Percentiles rank a stretch among this genome's conserved stretches.
These are phyloP conservation scores for Sebastes goodei DNA, from an alignment of 2,797 vertebrate species.

Conservation along the genomic window DNA sequence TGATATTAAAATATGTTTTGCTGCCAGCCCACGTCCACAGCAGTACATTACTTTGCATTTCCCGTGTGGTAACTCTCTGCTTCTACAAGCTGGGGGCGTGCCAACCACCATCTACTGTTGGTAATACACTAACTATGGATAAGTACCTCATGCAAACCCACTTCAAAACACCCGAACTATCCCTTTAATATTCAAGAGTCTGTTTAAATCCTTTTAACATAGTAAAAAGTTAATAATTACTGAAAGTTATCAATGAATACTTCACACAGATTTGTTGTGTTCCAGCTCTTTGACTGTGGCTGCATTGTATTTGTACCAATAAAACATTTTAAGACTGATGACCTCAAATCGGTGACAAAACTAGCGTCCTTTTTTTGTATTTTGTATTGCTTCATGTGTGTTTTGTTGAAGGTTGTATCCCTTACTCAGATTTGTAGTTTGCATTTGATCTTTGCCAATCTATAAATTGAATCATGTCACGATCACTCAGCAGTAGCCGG, in stretches of 20 bases:
- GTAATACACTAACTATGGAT: too few relatives aligned
- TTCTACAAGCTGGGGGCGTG: too few relatives aligned
- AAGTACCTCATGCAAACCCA: too few relatives aligned
- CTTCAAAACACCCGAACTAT: too few relatives aligned
- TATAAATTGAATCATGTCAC: neutral
- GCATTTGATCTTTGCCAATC: neutral
- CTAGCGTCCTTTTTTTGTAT: neutral
- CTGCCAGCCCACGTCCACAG: too few relatives aligned
- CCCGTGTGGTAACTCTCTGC: too few relatives aligned
- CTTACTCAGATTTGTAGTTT: neutral
- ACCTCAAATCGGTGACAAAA: neutral
- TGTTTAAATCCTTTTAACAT: constrained; percentile 2
- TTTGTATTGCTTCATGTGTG: neutral
- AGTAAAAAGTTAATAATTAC: constrained; percentile 1
- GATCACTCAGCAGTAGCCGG: neutral
- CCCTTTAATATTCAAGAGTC: neutral
- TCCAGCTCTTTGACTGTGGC: constrained; percentile 5
- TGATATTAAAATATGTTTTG: too few relatives aligned
- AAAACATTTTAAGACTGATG: constrained; percentile 31
- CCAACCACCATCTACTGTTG: too few relatives aligned
- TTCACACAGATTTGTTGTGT: constrained; percentile 3
- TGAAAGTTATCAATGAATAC: neutral
- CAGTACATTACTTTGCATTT: too few relatives aligned
- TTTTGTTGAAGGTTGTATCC: neutral
- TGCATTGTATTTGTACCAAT: constrained; percentile 49